Evolutionary conservation across 2,113 vertebrate genomes (phyloP).

Genomic region (Hydrolagus affinis): DNA sequence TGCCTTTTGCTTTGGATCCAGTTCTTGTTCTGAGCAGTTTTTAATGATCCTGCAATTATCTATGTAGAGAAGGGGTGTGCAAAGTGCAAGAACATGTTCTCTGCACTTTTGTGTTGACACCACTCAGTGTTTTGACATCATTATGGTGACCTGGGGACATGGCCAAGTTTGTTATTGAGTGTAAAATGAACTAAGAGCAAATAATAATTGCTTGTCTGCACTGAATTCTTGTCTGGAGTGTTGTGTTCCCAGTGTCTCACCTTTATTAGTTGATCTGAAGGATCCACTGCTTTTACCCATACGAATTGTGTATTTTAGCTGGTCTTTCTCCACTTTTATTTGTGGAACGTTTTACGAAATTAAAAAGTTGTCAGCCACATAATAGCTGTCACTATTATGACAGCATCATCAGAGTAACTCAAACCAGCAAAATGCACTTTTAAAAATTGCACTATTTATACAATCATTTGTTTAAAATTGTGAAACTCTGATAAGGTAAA

Average conservation of each 20-base stretch:
- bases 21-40: not conserved
- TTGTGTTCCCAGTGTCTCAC: not conserved
- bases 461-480: no score
- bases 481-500: no score
- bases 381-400: no score
- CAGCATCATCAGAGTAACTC: no score
- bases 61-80: not conserved
- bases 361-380: no score
- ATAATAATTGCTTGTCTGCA: not conserved
- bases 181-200: constrained; percentile 32
- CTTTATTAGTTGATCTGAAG: not conserved
- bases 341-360: no score
- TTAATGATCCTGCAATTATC: not conserved
- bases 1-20: not conserved
- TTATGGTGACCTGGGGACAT: constrained; percentile 39
- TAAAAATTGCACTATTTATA: no score
- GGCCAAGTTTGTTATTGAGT: constrained; percentile 42
- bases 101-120: not conserved
- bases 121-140: constrained; percentile 38
- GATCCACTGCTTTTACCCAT: no score
- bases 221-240: not conserved
- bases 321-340: no score
- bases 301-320: no score
- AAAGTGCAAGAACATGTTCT: not conserved
- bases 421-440: no score